Evolutionary conservation across 2,797 vertebrate genomes (phyloP).

Genomic region (Sparidentex hasta): DNA sequence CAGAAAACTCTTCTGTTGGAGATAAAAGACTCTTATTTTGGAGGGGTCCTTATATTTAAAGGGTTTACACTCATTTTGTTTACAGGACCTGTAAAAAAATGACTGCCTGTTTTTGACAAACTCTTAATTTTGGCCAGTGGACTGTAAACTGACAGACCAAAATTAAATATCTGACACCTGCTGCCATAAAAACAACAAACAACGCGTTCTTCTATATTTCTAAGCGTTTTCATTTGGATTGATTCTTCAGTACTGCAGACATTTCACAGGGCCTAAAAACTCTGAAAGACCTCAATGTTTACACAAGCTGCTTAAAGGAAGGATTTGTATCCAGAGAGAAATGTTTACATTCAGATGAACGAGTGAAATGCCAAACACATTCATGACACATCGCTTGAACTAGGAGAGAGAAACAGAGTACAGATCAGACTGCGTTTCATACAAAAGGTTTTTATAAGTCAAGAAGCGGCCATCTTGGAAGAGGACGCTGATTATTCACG

Average conservation of each 20-base stretch:
- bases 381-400: constrained; percentile 43
- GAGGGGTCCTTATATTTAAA: constrained; percentile 18
- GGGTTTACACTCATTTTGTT: constrained; percentile 78
- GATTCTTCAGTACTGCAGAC: constrained; percentile 36
- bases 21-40: constrained; percentile 19
- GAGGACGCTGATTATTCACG: constrained; percentile 24
- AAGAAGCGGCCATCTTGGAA: constrained; percentile 26
- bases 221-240: neutral
- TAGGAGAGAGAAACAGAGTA: neutral
- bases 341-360: constrained; percentile 77
- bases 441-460: constrained; percentile 61
- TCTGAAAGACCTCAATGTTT: constrained; percentile 78
- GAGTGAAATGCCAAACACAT: constrained; percentile 58
- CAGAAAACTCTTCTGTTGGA: constrained; percentile 27
- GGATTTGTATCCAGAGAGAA: constrained; percentile 52
- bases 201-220: constrained; percentile 27
- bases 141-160: constrained; percentile 54
- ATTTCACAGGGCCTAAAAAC: constrained; percentile 55
- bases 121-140: constrained; percentile 42
- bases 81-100: constrained; percentile 59
- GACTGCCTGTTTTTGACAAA: constrained; percentile 60
- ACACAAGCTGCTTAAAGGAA: constrained; percentile 74
- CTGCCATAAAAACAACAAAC: constrained; percentile 48
- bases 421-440: constrained; percentile 30
- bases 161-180: constrained; percentile 26